Percentiles rank a stretch among this genome's conserved stretches.
Conservation (phyloP, 2,113 vertebrate genomes). For the Protomyctophum bolini region DNA sequence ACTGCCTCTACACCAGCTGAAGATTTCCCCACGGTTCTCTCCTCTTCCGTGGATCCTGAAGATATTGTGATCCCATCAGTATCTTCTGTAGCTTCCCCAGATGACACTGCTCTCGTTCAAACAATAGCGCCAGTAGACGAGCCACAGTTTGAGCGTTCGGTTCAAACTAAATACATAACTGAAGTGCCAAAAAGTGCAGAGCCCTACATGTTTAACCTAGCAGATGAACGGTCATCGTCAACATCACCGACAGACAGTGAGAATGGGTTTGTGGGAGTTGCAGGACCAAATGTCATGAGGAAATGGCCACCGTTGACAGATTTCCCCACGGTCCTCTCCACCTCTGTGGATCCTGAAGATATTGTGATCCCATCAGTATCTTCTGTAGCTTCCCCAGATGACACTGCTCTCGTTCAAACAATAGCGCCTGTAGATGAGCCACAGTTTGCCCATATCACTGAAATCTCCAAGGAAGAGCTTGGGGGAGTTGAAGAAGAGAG, state of each 20-base stretch:
- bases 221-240: conserved; percentile 40
- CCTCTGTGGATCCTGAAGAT: conserved; percentile 25
- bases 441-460: conserved; percentile 55
- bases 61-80: conserved; percentile 17
- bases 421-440: conserved; percentile 18
- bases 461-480: conserved; percentile 58
- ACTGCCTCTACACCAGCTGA: conserved; percentile 52
- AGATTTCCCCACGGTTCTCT: conserved; percentile 23
- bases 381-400: conserved; percentile 3
- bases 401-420: conserved; percentile 8
- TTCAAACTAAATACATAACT: conserved; percentile 7
- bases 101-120: conserved; percentile 7
- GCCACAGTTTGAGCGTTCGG: conserved; percentile 31
- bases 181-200: conserved; percentile 47
- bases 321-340: conserved; percentile 3
- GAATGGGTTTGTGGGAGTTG: conserved; percentile 43
- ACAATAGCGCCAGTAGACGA: conserved; percentile 21
- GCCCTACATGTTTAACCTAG: conserved; percentile 54
- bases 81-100: background rate
- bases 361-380: conserved; percentile 5
- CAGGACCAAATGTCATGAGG: conserved; percentile 59
- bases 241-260: conserved; percentile 45
- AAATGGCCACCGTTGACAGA: conserved; percentile 74
- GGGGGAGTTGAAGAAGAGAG: conserved; percentile 35
- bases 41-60: conserved; percentile 22